phyloP scores from a whole-genome alignment of 2,888 invertebrate species.

The Mesopsocus fuscifrons region DNA sequence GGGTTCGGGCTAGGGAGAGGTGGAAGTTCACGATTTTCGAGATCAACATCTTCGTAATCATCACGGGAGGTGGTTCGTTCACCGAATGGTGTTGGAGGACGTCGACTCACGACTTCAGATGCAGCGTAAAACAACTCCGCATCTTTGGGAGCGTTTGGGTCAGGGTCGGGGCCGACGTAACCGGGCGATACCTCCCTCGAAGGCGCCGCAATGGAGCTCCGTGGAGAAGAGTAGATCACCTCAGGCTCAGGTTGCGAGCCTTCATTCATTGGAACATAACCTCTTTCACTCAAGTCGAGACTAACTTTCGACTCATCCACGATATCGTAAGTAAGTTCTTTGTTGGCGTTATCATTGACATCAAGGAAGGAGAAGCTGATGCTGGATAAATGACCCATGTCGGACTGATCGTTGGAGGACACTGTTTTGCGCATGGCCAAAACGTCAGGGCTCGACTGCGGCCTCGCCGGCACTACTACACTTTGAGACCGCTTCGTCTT shows the following conservation, averaged over 20 bases:
- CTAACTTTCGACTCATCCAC: conserved; percentile 1
- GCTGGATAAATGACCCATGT: conserved; percentile 5
- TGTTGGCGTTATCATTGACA: not conserved
- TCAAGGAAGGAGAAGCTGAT: conserved; percentile 6
- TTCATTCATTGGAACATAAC: conserved; percentile 7
- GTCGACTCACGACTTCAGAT: not conserved
- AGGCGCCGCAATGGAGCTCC: not conserved
- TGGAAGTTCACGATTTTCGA: conserved; percentile 1
- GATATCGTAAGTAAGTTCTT: not conserved
- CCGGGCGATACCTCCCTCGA: not conserved
- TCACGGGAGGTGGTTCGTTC: not conserved
- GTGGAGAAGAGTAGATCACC: not conserved
- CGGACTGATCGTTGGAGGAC: not conserved
- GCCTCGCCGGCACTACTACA: conserved; percentile 2
- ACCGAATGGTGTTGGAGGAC: conserved; percentile 4
- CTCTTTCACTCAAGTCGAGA: not conserved
- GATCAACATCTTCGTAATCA: conserved; percentile 4
- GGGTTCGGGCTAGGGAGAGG: not conserved
- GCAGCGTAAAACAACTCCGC: conserved; percentile 8
- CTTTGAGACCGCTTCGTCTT: conserved; percentile 1
- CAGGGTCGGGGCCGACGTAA: conserved; percentile 2
- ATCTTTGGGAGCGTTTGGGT: not conserved
- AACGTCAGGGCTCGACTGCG: conserved; percentile 5
- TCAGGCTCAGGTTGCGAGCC: not conserved
- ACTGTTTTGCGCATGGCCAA: not conserved